Base-by-base conservation (phyloP, 2,797 vertebrate species). In the Spea hammondii region DNA sequence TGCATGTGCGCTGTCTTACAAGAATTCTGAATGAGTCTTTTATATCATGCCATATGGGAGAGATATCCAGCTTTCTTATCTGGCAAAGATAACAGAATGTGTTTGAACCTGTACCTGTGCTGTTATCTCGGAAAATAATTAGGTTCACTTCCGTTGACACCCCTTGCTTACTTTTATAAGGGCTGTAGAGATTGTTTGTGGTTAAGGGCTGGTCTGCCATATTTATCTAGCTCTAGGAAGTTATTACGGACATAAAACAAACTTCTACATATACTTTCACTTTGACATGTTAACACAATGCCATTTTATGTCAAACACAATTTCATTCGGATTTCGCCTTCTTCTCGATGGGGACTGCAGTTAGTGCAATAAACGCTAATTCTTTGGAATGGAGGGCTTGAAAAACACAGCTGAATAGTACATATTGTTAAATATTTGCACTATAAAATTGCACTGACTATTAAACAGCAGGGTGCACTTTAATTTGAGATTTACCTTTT, bases 401-500 rank as follows among this genome's bases (percentile, higher is more conserved):
- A 64, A 59, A 73, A 68, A 78, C 45, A 50, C 75, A 64, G 70
- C 70, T 82, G 80, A 82, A 82, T 82, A 50, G 70, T 57, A n/a
- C 17, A 65, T 55, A 82, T 82, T 82, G 80, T 82, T 77, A 72
- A 77, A 73, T 44, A 51, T 74, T 73, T 77, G 71, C 65, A 49
- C 70, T 74, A 65, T 82, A 51, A 69, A 82, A 62, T 70, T 32
- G 65, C 65, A 53, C 64, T 74, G 55, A 55, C 79, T 82, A 73
- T 82, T 72, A 82, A 82, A 73, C 79, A 64, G 75, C 70, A 51
- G 75, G 80, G 80, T 62, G 75, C 45, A 74, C 57, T 82, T 78
- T 82, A 77, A 82, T 65, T 74, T 74, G 80, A 77, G 80, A 82
- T 77, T 82, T 74, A 71, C 80, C 80, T 82, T 82, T 82, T 82